Evolutionary conservation across 2,888 invertebrate genomes (phyloP), one percentile per base, ranked within the genome.

Genomic region (Aporophyla lueneburgensis): DNA sequence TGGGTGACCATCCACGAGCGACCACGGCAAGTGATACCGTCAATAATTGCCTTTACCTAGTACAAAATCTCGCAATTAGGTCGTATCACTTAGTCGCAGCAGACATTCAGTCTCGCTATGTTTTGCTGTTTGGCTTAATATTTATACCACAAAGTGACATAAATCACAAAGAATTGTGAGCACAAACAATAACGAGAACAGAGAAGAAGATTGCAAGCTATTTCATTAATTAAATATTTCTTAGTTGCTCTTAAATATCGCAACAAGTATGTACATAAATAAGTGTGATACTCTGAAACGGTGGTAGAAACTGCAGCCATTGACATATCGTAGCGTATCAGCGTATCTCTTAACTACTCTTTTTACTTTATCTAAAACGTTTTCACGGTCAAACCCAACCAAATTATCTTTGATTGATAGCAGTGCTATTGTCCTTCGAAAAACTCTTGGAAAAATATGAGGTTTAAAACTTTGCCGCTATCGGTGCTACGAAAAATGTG

Each of bases 401-500:
- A 51, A 74, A 78, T 80, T 66, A 78, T 51, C 16, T 74, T 73
- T 74, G 80, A 78, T 66, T 54, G 80, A 78, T 80, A 54, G 49
- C n/a, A 16, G 6, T 5, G 27, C 21, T 10, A 56, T 24, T 54
- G 74, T 66, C 66, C 66, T 74, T 80, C 61, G 10, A 61, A 54
- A 24, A 54, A 74, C 21, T 66, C 21, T 66, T 40, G 66, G 49
- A 14, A 46, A 53, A 66, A 56, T 16, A 54, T 10, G 43, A 33
- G 53, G 54, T 68, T 66, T 16, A 24, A 40, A 54, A 61, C 49
- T 80, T 65, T 6, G 16, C 14, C 5, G 49, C 5, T 62, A 49
- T 61, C 6, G 9, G 16, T 59, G 27, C 3, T 9, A 49, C n/a
- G 27, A 6, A 27, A 78, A 79, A 27, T 72, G n/a, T 40, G 27